A percentile compares a stretch with the other conserved stretches of the same genome.
These are phyloP conservation scores for Loriculus beryllinus DNA, from an alignment of 2,797 vertebrate species.

Conservation along the genomic window DNA sequence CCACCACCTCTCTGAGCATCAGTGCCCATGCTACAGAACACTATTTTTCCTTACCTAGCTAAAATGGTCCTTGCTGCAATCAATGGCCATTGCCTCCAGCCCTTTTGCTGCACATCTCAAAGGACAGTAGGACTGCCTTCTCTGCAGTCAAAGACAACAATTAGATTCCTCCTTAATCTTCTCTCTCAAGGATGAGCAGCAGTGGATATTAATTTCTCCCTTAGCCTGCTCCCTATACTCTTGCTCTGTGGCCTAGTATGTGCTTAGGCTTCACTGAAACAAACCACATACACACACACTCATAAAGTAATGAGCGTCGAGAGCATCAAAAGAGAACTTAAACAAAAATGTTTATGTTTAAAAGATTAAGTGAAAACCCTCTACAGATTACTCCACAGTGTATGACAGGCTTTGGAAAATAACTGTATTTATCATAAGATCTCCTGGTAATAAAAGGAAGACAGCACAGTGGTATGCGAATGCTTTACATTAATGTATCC, in stretches of 20 bases:
- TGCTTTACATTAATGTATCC: not conserved
- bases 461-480: not conserved
- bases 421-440: not conserved
- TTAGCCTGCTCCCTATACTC: not conserved
- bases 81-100: not conserved
- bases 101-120: not conserved
- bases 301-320: not conserved
- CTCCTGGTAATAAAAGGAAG: not conserved
- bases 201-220: not conserved
- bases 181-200: not conserved
- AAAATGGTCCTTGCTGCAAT: not conserved
- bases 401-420: not conserved
- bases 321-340: not conserved
- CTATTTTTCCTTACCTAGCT: not conserved
- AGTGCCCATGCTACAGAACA: not conserved
- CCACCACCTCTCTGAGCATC: not conserved
- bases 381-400: not conserved
- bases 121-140: not conserved
- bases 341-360: not conserved
- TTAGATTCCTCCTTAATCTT: not conserved
- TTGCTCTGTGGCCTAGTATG: not conserved
- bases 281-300: not conserved
- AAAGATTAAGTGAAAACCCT: not conserved
- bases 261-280: not conserved
- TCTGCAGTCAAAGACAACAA: not conserved